Conservation (phyloP, 1,140 invertebrate genomes). For the Phocides pigmalion region DNA sequence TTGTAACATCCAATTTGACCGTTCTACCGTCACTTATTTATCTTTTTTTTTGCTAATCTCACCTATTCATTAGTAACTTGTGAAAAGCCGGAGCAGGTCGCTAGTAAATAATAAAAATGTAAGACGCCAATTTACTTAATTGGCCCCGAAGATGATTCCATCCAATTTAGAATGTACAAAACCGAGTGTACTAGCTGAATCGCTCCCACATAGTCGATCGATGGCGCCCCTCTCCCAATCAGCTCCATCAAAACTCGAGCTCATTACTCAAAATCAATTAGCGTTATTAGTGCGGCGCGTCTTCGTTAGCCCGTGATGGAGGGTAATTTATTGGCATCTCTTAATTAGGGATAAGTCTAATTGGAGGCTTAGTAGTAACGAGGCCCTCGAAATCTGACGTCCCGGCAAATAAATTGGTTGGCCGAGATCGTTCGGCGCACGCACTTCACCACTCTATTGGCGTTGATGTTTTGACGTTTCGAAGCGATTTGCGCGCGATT, state of each 20-base stretch:
- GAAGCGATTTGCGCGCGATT: constrained; percentile 47
- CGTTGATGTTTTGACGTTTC: constrained; percentile 71
- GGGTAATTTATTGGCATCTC: constrained; percentile 85
- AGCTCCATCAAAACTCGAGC: constrained; percentile 81
- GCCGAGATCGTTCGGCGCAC: constrained; percentile 57
- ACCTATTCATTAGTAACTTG: no score
- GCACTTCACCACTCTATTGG: constrained; percentile 61
- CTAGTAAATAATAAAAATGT: neutral
- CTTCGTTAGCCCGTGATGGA: constrained; percentile 84
- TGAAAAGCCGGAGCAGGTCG: no score
- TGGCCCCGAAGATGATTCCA: constrained; percentile 11
- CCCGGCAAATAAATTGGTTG: constrained; percentile 80
- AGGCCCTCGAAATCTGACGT: constrained; percentile 83
- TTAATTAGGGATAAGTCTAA: constrained; percentile 86
- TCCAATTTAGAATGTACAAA: constrained; percentile 24
- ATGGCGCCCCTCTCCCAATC: constrained; percentile 65
- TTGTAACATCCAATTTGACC: no score
- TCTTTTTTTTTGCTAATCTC: no score
- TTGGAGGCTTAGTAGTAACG: constrained; percentile 84
- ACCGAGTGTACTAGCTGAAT: constrained; percentile 17
- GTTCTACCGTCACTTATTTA: no score
- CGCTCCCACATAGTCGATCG: constrained; percentile 51
- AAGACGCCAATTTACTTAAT: constrained; percentile 23
- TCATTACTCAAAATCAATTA: constrained; percentile 84
- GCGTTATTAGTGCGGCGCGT: constrained; percentile 82